Percentiles rank a stretch among this genome's conserved stretches.
Conservation (phyloP, 2,888 invertebrate species). For the Apodemia mormo region DNA sequence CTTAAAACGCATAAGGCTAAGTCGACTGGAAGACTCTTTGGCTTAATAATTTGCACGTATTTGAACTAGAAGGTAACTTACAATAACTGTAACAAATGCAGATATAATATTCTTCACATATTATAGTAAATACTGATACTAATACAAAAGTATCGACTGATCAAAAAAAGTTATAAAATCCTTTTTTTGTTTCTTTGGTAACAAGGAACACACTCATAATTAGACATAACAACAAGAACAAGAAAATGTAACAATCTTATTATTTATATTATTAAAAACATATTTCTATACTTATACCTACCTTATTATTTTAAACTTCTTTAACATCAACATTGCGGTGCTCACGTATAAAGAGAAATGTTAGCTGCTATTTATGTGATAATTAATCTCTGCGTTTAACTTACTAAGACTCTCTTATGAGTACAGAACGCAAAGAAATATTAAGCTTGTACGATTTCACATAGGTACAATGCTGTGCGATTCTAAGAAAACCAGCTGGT, state of each 20-base stretch:
- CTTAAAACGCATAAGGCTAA: conserved; percentile 46
- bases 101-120: conserved; percentile 48
- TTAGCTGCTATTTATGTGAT: neutral
- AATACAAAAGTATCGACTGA: conserved; percentile 55
- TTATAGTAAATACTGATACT: conserved; percentile 63
- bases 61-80: conserved; percentile 78
- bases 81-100: conserved; percentile 69
- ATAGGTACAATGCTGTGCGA: too few species aligned
- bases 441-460: too few species aligned
- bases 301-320: conserved; percentile 6
- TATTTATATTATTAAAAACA: conserved; percentile 56
- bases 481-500: neutral
- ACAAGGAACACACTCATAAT: conserved; percentile 77
- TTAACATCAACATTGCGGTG: conserved; percentile 31
- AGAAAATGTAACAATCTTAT: conserved; percentile 75
- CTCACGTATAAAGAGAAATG: neutral
- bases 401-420: neutral
- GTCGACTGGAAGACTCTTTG: conserved; percentile 76
- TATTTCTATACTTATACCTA: conserved; percentile 47
- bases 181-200: conserved; percentile 74
- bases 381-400: neutral
- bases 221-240: conserved; percentile 75
- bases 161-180: conserved; percentile 31
- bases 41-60: conserved; percentile 68
- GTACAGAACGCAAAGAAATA: neutral